Percentiles rank a stretch among this genome's conserved stretches.
These are phyloP conservation scores for Andrena minutula DNA, from an alignment of 2,888 invertebrate genomes.

Conservation along the genomic window DNA sequence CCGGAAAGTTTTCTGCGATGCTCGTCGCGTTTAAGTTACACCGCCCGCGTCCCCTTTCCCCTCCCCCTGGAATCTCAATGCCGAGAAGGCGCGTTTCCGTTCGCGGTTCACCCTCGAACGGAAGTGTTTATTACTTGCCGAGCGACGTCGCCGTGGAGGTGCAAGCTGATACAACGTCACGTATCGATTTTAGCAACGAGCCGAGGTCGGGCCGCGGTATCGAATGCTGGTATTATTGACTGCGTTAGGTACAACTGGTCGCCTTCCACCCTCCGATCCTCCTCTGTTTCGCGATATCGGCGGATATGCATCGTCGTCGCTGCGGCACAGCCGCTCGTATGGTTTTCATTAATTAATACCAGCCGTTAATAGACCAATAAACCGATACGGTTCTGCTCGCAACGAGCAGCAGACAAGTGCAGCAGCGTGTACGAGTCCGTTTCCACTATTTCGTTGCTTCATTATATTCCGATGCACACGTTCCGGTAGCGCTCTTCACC, in stretches of 20 bases:
- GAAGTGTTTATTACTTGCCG: constrained; percentile 27
- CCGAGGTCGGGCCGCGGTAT: constrained; percentile 53
- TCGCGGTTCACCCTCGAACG: background rate
- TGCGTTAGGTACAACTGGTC: constrained; percentile 45
- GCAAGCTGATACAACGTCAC: constrained; percentile 37
- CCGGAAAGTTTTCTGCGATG: background rate
- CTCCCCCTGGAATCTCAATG: background rate
- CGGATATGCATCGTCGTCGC: constrained; percentile 50
- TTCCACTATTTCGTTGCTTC: constrained; percentile 39
- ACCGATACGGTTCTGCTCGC: constrained; percentile 50
- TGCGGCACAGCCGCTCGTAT: constrained; percentile 39
- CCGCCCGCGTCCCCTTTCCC: background rate
- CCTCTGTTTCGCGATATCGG: constrained; percentile 51
- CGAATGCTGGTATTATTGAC: constrained; percentile 57
- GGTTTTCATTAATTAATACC: constrained; percentile 68
- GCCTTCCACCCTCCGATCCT: background rate
- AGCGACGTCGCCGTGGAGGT: constrained; percentile 10
- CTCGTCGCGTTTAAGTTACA: background rate
- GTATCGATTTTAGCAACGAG: constrained; percentile 63
- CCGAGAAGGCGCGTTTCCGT: background rate
- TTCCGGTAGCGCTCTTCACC: constrained; percentile 2
- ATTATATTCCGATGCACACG: constrained; percentile 27
- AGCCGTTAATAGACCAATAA: constrained; percentile 61
- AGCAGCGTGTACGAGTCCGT: constrained; percentile 44
- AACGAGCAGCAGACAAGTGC: constrained; percentile 50